Evolutionary conservation across 2,113 vertebrate genomes (phyloP), one percentile per base, ranked within the genome.

Genomic region (Globicephala melas): DNA sequence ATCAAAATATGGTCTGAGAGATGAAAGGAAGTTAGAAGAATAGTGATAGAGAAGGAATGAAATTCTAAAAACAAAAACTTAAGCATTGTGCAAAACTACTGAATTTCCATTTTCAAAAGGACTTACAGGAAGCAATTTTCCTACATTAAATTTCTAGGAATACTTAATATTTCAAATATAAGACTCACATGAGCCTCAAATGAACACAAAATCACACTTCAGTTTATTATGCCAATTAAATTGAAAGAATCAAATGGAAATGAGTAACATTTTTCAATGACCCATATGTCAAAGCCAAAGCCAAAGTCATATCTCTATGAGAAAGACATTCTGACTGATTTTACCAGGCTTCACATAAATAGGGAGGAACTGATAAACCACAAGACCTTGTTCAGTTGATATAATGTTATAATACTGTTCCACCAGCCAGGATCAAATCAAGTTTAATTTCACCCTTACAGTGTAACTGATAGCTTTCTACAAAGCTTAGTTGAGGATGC

Each of bases 191-290:
- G 77, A 96, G 8, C 6, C 23, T 93, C 68, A 81, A 77, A 62
- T 91, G 73, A 80, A 38, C 82, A 85, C 89, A 89, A 95, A 98
- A 68, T 44, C 2, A 68, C 25, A 73, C 47, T 94, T 96, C 55
- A 77, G 50, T 92, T 95, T 94, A 93, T 86, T 73, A 62, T 55
- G 1, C 1, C 60, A 94, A 91, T 82, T 95, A 94, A 70, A 71
- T 26, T 47, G 58, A 85, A 95, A 96, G 28, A 77, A 36, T 95
- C 55, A 33, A 96, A 93, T 88, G 36, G 26, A 88, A 93, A 82
- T 84, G 20, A 81, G 21, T 44, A 81, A 31, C 17, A 18, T 60
- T 92, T 91, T 71, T 89, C 60, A 91, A 8, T 77, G 44, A 67
- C 44, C 20, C 21, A 36, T 11, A 79, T 60, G 8, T 76, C 60